A percentile compares a stretch with the other conserved stretches of the same genome.
Evolutionary conservation across 2,113 vertebrate species (phyloP).

Genomic region (Entelurus aequoreus): DNA sequence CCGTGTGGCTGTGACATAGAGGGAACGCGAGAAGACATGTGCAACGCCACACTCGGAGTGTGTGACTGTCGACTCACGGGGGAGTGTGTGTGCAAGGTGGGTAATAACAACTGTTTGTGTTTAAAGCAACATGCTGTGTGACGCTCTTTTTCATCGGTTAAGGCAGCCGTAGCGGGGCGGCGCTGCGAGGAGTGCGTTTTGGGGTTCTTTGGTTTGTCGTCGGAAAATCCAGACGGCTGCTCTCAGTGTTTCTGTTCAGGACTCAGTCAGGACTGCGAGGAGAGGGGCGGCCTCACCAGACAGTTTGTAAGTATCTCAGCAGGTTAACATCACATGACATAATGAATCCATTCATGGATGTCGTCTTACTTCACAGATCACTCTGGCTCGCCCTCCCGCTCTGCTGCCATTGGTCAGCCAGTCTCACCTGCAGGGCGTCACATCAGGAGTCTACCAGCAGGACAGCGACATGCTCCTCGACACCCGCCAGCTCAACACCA

Average conservation of each 20-base stretch:
- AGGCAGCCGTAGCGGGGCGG: constrained; percentile 83
- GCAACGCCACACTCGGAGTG: constrained; percentile 66
- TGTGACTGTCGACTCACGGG: constrained; percentile 79
- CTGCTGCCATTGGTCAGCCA: constrained; percentile 75
- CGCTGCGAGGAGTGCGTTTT: constrained; percentile 80
- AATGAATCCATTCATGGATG: background rate
- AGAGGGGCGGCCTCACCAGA: constrained; percentile 75
- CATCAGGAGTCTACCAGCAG: constrained; percentile 78
- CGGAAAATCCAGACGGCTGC: constrained; percentile 74
- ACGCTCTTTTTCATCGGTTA: background rate
- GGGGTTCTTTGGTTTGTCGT: constrained; percentile 77
- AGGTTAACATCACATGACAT: too few species aligned
- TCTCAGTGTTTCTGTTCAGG: constrained; percentile 87
- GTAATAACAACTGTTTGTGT: background rate
- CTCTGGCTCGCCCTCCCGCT: background rate
- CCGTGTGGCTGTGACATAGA: constrained; percentile 80
- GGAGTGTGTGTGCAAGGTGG: constrained; percentile 87
- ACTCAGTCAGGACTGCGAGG: constrained; percentile 75
- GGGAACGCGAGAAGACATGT: constrained; percentile 74
- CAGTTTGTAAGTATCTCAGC: constrained; percentile 64
- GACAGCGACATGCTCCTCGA: constrained; percentile 78
- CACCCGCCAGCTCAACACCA: constrained; percentile 59
- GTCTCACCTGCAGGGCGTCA: constrained; percentile 75
- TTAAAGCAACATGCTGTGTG: background rate
- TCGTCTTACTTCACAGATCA: constrained; percentile 21